Evolutionary conservation across 2,113 vertebrate genomes (phyloP).

Genomic region (Vimba vimba): DNA sequence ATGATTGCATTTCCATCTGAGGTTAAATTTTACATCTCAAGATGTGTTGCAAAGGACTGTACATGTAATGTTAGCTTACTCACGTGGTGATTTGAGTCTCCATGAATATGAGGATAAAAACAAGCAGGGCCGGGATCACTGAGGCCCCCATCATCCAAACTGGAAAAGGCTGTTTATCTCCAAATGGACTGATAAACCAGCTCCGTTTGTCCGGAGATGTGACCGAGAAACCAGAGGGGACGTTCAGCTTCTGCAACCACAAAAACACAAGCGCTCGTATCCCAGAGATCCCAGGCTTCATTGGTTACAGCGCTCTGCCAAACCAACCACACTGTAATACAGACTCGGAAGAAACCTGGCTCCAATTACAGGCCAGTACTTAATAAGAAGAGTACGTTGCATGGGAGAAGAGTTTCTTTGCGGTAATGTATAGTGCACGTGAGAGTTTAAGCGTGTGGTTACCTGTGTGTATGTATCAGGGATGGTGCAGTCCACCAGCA

Average conservation of each 20-base stretch:
- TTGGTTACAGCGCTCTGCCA: slow-evolving; percentile 43
- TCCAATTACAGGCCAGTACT: slow-evolving; percentile 53
- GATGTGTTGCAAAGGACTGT: background rate
- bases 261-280: slow-evolving; percentile 39
- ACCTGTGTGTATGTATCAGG: slow-evolving; percentile 97
- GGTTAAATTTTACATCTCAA: background rate
- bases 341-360: slow-evolving; percentile 51
- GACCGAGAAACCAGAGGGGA: slow-evolving; percentile 93
- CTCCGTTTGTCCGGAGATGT: slow-evolving; percentile 92
- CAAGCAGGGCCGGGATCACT: slow-evolving; percentile 90
- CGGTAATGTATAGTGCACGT: background rate
- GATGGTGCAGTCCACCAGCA: slow-evolving; percentile 88
- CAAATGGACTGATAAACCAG: slow-evolving; percentile 96
- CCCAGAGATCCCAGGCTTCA: slow-evolving; percentile 38
- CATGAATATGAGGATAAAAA: slow-evolving; percentile 99
- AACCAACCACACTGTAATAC: slow-evolving; percentile 52
- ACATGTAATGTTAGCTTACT: slow-evolving; percentile 62
- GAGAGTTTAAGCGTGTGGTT: slow-evolving; percentile 34
- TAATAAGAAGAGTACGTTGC: slow-evolving; percentile 47
- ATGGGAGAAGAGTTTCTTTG: slow-evolving; percentile 24
- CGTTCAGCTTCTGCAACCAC: slow-evolving; percentile 88
- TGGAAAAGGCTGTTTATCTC: slow-evolving; percentile 88
- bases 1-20: background rate
- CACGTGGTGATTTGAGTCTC: slow-evolving; percentile 99
- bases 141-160: slow-evolving; percentile 98